Base-by-base conservation (phyloP, 2,888 invertebrate genomes). In the Seira sanloemensis region DNA sequence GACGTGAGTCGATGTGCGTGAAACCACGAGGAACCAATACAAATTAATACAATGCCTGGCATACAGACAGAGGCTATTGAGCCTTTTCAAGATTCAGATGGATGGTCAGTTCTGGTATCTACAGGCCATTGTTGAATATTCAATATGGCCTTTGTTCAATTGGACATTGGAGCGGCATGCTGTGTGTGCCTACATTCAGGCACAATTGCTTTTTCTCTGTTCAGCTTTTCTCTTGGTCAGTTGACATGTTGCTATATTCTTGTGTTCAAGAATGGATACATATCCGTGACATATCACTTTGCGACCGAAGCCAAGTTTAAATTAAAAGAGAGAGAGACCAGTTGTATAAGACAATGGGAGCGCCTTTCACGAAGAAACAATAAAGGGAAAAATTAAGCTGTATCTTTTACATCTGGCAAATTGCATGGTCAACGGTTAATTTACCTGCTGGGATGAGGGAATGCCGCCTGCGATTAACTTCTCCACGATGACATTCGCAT, bases 371-470 rank as follows among this genome's bases (percentile, higher is more conserved):
- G n/a, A 18, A 7, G 50, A 50, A 12, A 7, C n/a, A 7, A 7
- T 12, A 62, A 62, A 62, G 19, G 2, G 12, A 62, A 23, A 62
- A 21, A 62, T 62, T 23, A 5, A 62, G 19, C n/a, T 58, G 21
- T 23, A 7, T 62, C 62, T 62, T 12, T 21, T 23, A 7, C 7
- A 1, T 21, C 23, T 71, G 50, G 50, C 71, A 71, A 71, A 71
- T 37, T 23, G 21, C 50, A 37, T 71, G 71, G 71, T 46, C 71
- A 71, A 71, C 71, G 71, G 71, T 71, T 71, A 24, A 71, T 71
- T 62, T 71, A 46, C 71, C 50, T 71, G 71, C 23, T 71, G 25
- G 5, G 18, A 5, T 19, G 66, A 12, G 9, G 37, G 37, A 37
- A 37, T 37, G n/a, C 37, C 12, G 5, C 12, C 12, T 37, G 12